Evolutionary conservation across 2,888 invertebrate species (phyloP), one percentile per base, ranked within the genome.

Genomic region (Psylliodes chrysocephalus): DNA sequence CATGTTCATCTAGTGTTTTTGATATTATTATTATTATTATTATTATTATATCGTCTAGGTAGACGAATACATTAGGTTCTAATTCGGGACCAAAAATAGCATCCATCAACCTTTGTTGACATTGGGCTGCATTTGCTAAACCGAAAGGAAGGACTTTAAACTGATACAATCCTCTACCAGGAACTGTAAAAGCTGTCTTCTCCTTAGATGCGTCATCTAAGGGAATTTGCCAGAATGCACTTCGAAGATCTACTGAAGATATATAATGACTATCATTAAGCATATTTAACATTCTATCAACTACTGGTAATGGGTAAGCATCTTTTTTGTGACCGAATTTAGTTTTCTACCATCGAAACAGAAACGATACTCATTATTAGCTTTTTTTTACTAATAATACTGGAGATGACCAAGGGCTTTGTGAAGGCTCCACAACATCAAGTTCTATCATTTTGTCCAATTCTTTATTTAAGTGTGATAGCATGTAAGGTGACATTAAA

Each of bases 211-310:
- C 64, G n/a, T n/a, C n/a, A n/a, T n/a, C n/a, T n/a, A n/a, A n/a
- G n/a, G n/a, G n/a, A n/a, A n/a, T n/a, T n/a, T 77, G 75, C 69
- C 72, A 74, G 62, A 73, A 77, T 0, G 74, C 75, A 30, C 54
- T 62, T 4, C 56, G n/a, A n/a, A n/a, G n/a, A n/a, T n/a, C n/a
- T n/a, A n/a, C n/a, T n/a, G n/a, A n/a, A n/a, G n/a, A n/a, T n/a
- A n/a, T n/a, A n/a, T n/a, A n/a, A n/a, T n/a, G n/a, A n/a, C n/a
- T n/a, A n/a, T n/a, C n/a, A n/a, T 52, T 33, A 62, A 71, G 40
- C n/a, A 51, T 17, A 15, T 60, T 55, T 15, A 73, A 44, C 8
- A 72, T 69, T 10, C 38, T 14, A 22, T 61, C 61, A 10, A 67
- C 52, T 25, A 44, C 30, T 40, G 64, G 66, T n/a, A 71, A 35